Conservation (phyloP, 1,140 invertebrate genomes). For the Olivierus martensii region DNA sequence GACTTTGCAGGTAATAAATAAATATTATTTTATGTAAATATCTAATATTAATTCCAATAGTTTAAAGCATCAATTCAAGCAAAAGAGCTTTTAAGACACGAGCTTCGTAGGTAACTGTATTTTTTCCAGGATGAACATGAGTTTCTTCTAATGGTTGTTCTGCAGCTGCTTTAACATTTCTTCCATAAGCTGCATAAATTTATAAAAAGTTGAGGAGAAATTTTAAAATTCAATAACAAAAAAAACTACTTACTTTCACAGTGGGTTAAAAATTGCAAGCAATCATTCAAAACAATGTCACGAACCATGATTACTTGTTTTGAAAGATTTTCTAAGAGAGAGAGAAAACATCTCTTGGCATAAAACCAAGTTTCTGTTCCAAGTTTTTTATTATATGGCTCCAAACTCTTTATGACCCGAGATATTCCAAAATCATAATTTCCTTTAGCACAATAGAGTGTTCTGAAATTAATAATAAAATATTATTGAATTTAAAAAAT, state of each 20-base stretch:
- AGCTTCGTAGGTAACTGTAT: constrained; percentile 87
- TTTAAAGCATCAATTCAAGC: constrained; percentile 34
- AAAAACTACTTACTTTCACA: constrained; percentile 47
- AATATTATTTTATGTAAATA: too few species aligned
- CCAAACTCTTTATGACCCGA: constrained; percentile 88
- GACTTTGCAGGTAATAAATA: too few species aligned
- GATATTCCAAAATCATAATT: constrained; percentile 99
- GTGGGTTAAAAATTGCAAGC: constrained; percentile 80
- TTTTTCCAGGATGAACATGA: constrained; percentile 57
- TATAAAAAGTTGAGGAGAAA: constrained; percentile 11
- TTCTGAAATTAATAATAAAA: constrained; percentile 33
- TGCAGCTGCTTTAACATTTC: constrained; percentile 64
- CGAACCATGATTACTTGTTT: constrained; percentile 82
- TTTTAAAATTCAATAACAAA: too few species aligned
- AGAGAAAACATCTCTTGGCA: constrained; percentile 85
- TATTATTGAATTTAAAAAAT: neutral
- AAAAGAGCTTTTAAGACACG: constrained; percentile 70
- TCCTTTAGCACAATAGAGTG: constrained; percentile 94
- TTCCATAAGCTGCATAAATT: constrained; percentile 56
- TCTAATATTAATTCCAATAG: too few species aligned
- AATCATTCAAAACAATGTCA: constrained; percentile 78
- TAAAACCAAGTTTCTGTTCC: constrained; percentile 97
- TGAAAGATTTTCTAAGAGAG: constrained; percentile 78
- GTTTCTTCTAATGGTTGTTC: constrained; percentile 65
- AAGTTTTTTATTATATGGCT: constrained; percentile 89